Conservation (phyloP, 2,113 vertebrate species). For the Lynx canadensis region DNA sequence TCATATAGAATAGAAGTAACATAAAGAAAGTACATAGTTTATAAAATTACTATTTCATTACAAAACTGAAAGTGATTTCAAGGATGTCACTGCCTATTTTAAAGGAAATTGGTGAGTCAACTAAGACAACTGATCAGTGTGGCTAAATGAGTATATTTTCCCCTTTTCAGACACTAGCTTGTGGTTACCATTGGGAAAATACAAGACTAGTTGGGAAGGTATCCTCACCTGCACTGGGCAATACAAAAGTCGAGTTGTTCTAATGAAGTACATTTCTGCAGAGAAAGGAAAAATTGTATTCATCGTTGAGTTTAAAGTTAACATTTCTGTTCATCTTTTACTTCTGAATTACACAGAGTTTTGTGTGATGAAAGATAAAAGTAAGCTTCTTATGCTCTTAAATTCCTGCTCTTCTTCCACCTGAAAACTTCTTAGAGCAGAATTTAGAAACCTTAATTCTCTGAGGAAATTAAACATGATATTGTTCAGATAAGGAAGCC, state of each 20-base stretch:
- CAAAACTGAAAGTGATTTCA: neutral
- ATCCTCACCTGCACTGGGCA: neutral
- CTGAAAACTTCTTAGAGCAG: neutral
- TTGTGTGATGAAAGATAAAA: neutral
- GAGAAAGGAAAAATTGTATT: neutral
- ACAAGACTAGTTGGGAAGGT: neutral
- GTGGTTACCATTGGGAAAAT: neutral
- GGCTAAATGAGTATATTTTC: neutral
- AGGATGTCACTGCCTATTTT: neutral
- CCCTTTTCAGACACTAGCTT: neutral
- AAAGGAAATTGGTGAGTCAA: neutral
- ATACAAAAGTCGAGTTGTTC: neutral
- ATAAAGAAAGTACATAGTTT: neutral
- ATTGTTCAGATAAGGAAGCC: neutral
- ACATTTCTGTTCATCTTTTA: neutral
- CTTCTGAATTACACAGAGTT: neutral
- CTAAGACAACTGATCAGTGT: neutral
- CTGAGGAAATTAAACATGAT: neutral
- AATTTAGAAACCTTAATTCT: slow-evolving; percentile 18
- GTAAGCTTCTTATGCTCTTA: neutral
- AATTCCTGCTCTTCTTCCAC: neutral
- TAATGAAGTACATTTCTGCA: neutral
- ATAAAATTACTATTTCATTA: neutral
- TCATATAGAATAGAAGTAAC: neutral
- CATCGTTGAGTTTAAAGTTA: neutral